A percentile compares a stretch with the other conserved stretches of the same genome.
Conservation (phyloP, 2,797 vertebrate species). For the Masticophis lateralis region DNA sequence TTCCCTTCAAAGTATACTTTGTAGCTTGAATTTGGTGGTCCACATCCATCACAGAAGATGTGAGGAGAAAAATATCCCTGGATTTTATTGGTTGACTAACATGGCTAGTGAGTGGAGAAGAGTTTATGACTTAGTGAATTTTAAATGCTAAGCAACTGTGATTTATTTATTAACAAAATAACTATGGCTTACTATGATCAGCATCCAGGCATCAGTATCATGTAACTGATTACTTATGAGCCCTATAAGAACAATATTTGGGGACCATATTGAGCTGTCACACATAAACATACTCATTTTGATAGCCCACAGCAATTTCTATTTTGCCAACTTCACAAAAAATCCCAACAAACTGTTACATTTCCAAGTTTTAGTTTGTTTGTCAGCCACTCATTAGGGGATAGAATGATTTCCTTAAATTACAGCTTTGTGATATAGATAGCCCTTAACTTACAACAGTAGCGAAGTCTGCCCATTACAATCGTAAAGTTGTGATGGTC, state of each 20-base stretch:
- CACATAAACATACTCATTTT: background rate
- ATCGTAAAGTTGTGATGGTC: background rate
- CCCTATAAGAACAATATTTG: background rate
- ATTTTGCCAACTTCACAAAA: background rate
- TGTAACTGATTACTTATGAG: background rate
- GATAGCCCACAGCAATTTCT: background rate
- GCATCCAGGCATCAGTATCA: background rate
- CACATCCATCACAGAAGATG: conserved; percentile 8
- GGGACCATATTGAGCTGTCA: background rate
- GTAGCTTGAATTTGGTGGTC: background rate
- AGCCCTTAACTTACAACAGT: background rate
- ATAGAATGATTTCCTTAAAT: background rate
- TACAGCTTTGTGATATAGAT: background rate
- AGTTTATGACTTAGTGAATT: background rate
- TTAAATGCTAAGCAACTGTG: background rate
- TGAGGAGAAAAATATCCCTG: background rate
- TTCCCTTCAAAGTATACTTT: conserved; percentile 17
- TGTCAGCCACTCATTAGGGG: background rate
- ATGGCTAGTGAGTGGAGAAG: background rate
- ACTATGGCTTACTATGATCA: background rate
- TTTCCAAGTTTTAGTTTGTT: background rate
- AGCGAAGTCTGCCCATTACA: background rate
- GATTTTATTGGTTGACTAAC: background rate
- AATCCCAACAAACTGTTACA: background rate
- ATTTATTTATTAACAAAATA: background rate